Conservation (phyloP, 2,888 invertebrate species). For the Nymphalis urticae region DNA sequence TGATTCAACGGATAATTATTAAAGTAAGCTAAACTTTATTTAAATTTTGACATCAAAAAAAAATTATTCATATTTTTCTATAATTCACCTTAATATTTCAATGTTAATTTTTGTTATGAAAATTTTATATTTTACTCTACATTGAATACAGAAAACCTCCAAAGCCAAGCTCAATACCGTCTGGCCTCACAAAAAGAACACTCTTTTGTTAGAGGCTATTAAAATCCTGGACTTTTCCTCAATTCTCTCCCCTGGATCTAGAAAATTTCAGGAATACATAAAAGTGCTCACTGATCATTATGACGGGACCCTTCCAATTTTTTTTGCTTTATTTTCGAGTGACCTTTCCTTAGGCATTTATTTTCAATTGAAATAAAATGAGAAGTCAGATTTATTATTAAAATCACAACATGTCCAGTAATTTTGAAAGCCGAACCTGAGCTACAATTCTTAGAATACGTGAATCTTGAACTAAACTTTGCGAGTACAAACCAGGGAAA, state of each 20-base stretch:
- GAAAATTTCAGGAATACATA: slow-evolving; percentile 28
- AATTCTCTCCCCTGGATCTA: slow-evolving; percentile 28
- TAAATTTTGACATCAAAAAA: no score
- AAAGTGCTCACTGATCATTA: slow-evolving; percentile 23
- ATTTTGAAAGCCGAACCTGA: no score
- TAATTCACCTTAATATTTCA: not conserved
- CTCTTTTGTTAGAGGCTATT: slow-evolving; percentile 28
- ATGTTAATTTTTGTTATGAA: not conserved
- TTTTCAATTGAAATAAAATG: slow-evolving; percentile 12
- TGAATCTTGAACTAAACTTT: no score
- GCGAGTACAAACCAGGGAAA: no score
- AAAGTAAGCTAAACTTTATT: no score
- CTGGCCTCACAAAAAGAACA: slow-evolving; percentile 27
- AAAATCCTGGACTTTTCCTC: slow-evolving; percentile 28
- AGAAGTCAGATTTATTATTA: not conserved
- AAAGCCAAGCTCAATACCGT: slow-evolving; percentile 32
- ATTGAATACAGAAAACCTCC: slow-evolving; percentile 17
- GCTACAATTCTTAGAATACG: no score
- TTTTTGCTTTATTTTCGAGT: slow-evolving; percentile 19
- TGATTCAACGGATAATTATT: no score
- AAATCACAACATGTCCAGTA: no score
- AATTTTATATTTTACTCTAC: slow-evolving; percentile 6
- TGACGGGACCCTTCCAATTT: slow-evolving; percentile 18
- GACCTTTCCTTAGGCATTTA: slow-evolving; percentile 20
- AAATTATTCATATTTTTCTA: not conserved